Conservation (phyloP, 2,888 invertebrate genomes). For the Ochropacha duplaris region DNA sequence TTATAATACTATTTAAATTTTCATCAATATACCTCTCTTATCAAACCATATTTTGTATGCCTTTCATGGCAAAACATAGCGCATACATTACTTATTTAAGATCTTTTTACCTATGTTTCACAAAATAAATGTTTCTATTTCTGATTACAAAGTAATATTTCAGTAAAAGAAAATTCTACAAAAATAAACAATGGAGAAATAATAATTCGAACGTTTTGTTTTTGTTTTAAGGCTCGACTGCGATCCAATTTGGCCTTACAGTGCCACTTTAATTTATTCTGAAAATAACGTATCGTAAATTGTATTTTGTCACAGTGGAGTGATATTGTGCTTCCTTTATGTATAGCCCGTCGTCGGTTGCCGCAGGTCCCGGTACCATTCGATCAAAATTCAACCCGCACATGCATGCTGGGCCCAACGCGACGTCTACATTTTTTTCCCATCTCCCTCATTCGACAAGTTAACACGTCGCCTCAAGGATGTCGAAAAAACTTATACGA, state of each 20-base stretch:
- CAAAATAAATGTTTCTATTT: no score
- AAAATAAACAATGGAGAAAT: background rate
- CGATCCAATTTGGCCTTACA: background rate
- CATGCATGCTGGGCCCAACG: slow-evolving; percentile 27
- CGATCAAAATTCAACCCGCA: slow-evolving; percentile 61
- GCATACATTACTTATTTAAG: no score
- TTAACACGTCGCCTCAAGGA: slow-evolving; percentile 62
- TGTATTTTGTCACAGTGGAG: background rate
- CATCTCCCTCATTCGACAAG: slow-evolving; percentile 53
- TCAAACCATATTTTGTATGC: no score
- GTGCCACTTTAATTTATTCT: background rate
- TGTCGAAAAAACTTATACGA: slow-evolving; percentile 54
- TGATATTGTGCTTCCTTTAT: background rate
- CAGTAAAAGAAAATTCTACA: background rate
- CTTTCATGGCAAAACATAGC: no score
- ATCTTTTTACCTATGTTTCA: no score
- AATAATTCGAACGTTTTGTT: background rate
- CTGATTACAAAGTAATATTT: no score
- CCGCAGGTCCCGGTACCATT: slow-evolving; percentile 21
- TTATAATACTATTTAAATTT: no score
- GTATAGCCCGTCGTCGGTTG: background rate
- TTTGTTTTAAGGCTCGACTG: background rate
- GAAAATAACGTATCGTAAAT: background rate
- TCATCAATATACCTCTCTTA: no score
- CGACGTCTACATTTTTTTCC: slow-evolving; percentile 52